These are phyloP conservation scores for Mionectes olivaceus DNA, from an alignment of 2,797 vertebrate species.

Conservation along the genomic window DNA sequence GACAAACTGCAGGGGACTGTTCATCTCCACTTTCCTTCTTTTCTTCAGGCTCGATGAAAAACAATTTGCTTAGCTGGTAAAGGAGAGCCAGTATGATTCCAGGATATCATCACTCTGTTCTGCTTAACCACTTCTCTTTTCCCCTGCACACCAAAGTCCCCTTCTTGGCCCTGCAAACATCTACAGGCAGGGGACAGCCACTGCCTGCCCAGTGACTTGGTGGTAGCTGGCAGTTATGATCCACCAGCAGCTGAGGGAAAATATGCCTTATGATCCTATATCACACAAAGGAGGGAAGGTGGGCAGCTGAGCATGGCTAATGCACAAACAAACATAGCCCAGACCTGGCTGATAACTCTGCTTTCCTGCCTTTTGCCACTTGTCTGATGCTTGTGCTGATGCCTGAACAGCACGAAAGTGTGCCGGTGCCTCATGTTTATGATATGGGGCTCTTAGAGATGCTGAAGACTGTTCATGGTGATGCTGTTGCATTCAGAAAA, in stretches of 20 bases:
- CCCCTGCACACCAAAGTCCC: neutral
- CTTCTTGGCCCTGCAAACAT: neutral
- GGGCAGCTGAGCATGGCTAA: fast-evolving
- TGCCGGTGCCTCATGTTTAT: neutral
- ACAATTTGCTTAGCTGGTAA: neutral
- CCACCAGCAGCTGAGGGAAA: neutral
- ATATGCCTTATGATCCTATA: neutral
- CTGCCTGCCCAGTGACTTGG: neutral
- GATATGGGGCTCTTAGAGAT: neutral
- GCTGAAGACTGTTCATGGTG: neutral
- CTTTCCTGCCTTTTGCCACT: neutral
- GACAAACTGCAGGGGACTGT: neutral
- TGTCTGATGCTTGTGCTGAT: neutral
- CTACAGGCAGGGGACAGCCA: neutral
- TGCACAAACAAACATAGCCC: neutral
- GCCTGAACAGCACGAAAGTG: neutral
- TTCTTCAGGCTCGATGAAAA: neutral
- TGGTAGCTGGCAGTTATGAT: neutral
- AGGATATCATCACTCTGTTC: neutral
- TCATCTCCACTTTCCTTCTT: neutral
- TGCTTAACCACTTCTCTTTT: neutral
- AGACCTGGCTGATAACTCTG: neutral
- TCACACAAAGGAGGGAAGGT: neutral
- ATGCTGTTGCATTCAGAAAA: neutral
- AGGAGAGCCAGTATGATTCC: neutral